These are phyloP conservation scores for Pachliopta kotzebuea DNA, from an alignment of 2,888 invertebrate genomes.

Conservation along the genomic window DNA sequence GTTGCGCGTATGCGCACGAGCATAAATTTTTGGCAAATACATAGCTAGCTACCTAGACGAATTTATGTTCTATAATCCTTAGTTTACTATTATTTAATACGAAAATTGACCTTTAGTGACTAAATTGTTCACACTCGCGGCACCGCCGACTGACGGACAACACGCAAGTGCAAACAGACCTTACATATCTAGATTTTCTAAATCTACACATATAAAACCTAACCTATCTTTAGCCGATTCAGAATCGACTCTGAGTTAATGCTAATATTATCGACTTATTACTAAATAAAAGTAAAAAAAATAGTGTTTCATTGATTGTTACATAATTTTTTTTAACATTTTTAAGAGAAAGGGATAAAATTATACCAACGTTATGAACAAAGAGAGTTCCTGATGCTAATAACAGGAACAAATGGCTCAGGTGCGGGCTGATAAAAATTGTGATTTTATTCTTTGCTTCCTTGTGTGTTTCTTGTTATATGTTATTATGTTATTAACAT, in stretches of 20 bases:
- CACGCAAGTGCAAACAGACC: slow-evolving; percentile 22
- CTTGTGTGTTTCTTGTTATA: no score
- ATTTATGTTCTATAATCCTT: background rate
- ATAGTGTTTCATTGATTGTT: background rate
- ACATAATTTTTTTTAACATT: background rate
- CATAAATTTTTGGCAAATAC: slow-evolving; percentile 1
- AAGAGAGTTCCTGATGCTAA: no score
- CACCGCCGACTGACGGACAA: background rate
- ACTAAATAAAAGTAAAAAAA: background rate
- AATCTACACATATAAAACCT: slow-evolving; percentile 38
- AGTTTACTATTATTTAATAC: slow-evolving; percentile 7
- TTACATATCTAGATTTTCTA: slow-evolving; percentile 35
- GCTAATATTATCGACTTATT: background rate
- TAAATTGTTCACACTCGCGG: background rate
- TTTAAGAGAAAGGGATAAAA: background rate
- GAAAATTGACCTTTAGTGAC: slow-evolving; percentile 20
- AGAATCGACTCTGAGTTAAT: slow-evolving; percentile 34
- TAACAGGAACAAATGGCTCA: no score
- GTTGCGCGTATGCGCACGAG: background rate
- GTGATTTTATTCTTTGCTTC: no score
- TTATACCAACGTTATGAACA: background rate
- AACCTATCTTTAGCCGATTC: slow-evolving; percentile 36
- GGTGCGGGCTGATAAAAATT: no score
- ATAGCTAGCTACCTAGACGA: slow-evolving; percentile 1
- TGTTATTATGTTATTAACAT: no score